These are phyloP conservation scores for Podarcis muralis DNA, from an alignment of 2,113 vertebrate genomes.

Conservation along the genomic window DNA sequence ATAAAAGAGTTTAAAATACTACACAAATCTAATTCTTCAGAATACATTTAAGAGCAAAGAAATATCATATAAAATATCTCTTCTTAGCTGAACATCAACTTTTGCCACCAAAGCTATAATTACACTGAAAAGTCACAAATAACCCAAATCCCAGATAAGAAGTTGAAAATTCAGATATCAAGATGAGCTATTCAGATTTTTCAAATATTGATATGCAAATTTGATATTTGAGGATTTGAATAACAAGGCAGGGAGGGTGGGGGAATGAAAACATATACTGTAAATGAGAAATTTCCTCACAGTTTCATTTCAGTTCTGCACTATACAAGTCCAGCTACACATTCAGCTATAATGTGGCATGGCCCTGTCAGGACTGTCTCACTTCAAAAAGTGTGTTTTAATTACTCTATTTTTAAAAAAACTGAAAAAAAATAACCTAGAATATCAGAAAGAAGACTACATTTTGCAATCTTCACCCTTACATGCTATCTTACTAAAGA, in stretches of 20 bases:
- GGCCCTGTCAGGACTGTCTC: too few species aligned
- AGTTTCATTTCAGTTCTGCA: not conserved
- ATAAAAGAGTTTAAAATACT: not conserved
- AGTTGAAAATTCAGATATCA: not conserved
- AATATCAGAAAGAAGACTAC: not conserved
- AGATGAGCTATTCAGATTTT: not conserved
- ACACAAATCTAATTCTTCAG: not conserved
- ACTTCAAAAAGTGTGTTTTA: too few species aligned
- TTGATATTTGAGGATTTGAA: not conserved
- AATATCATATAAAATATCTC: not conserved
- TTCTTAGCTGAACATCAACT: not conserved
- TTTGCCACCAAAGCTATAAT: not conserved
- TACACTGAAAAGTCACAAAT: not conserved
- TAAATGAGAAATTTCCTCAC: not conserved
- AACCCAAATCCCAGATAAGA: not conserved
- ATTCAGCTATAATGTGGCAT: not conserved
- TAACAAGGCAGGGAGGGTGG: not conserved
- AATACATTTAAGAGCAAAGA: not conserved
- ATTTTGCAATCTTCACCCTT: not conserved
- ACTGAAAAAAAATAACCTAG: too few species aligned
- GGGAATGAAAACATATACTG: not conserved
- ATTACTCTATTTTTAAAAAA: not conserved
- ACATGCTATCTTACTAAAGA: not conserved
- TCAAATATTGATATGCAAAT: not conserved
- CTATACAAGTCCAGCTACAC: not conserved